Percentiles rank a stretch among this genome's conserved stretches.
Evolutionary conservation across 2,888 invertebrate species (phyloP).

Genomic region (Drosophila subsilvestris): DNA sequence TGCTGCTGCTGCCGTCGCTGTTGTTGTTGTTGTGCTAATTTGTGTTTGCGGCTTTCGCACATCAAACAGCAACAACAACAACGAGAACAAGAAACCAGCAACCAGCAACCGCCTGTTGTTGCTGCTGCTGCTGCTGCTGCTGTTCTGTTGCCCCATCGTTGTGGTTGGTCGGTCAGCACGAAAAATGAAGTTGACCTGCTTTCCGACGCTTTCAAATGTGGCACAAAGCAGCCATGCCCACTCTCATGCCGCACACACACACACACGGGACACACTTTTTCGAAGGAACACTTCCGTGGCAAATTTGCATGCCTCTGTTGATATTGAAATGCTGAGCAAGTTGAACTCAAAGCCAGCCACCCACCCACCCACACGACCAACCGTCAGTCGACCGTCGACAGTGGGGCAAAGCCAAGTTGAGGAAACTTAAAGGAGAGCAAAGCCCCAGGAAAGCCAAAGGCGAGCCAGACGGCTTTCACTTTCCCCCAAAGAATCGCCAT

Average conservation of each 20-base stretch:
- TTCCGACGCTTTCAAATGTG: constrained; percentile 58
- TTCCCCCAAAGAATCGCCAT: constrained; percentile 55
- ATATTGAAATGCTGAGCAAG: constrained; percentile 73
- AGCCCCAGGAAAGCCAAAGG: constrained; percentile 38
- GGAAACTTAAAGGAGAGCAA: constrained; percentile 34
- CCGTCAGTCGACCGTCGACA: constrained; percentile 2
- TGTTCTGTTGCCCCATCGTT: constrained; percentile 38
- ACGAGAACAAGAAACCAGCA: constrained; percentile 30
- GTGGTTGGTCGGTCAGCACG: constrained; percentile 69
- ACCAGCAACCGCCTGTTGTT: constrained; percentile 45
- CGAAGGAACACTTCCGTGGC: constrained; percentile 56
- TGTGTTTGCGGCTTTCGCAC: constrained; percentile 74
- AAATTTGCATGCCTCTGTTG: constrained; percentile 75
- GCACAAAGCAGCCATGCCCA: constrained; percentile 47
- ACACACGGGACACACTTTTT: constrained; percentile 22
- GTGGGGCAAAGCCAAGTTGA: constrained; percentile 10
- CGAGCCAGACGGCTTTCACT: constrained; percentile 60
- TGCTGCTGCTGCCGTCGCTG: constrained; percentile 1
- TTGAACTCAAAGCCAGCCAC: constrained; percentile 49
- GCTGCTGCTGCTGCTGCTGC: constrained; percentile 33
- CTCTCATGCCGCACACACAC: constrained; percentile 16
- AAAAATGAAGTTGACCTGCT: constrained; percentile 81
- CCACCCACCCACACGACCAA: constrained; percentile 48
- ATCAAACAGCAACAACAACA: constrained; percentile 49
- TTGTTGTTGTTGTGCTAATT: constrained; percentile 67